These are phyloP conservation scores for Meteorus colon DNA, from an alignment of 2,888 invertebrate species.

Conservation along the genomic window DNA sequence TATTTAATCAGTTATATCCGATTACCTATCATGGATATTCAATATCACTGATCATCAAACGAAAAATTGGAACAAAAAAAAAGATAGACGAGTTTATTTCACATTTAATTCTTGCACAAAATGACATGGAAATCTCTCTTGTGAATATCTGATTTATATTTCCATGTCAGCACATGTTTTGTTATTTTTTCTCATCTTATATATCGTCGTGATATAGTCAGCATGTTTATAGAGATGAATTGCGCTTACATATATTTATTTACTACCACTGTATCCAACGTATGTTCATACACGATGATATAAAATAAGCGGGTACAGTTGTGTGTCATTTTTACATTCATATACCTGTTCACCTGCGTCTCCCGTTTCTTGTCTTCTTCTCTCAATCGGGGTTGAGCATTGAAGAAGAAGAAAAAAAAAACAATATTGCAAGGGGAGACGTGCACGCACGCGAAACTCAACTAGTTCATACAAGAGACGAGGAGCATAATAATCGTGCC, in stretches of 20 bases:
- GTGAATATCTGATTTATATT: too few relatives aligned
- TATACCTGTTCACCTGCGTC: constrained; percentile 66
- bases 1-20: constrained; percentile 1
- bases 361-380: constrained; percentile 34
- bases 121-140: too few relatives aligned
- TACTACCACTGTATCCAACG: constrained; percentile 14
- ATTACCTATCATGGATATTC: background rate
- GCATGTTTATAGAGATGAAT: background rate
- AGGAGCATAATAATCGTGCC: background rate
- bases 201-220: too few relatives aligned
- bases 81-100: too few relatives aligned
- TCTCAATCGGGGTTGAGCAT: constrained; percentile 44
- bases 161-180: too few relatives aligned
- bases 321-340: constrained; percentile 56
- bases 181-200: too few relatives aligned
- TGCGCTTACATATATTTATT: too few relatives aligned
- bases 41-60: background rate
- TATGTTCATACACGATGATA: background rate
- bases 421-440: constrained; percentile 33
- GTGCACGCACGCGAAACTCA: constrained; percentile 28
- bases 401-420: constrained; percentile 25
- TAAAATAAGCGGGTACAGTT: constrained; percentile 64
- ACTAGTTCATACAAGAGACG: background rate
- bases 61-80: background rate
- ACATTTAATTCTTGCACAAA: too few relatives aligned